Conservation (phyloP, 2,888 invertebrate species). For the Ptychoptera contaminata region DNA sequence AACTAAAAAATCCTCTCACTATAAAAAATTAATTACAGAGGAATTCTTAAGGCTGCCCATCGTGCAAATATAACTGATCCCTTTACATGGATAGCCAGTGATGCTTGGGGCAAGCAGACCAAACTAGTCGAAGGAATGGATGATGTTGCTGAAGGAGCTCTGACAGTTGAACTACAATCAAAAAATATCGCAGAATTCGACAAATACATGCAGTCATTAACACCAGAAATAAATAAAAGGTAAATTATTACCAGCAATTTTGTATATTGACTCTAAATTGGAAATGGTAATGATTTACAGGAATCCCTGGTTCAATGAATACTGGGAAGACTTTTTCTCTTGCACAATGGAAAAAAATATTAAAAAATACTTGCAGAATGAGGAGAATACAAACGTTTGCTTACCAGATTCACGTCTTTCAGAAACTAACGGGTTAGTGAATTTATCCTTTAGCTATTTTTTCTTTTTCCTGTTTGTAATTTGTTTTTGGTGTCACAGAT, state of each 20-base stretch:
- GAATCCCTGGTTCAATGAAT: conserved; percentile 62
- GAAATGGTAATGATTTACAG: too few relatives aligned
- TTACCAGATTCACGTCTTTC: conserved; percentile 31
- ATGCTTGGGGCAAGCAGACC: conserved; percentile 52
- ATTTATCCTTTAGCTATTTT: neutral
- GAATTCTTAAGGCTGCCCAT: conserved; percentile 41
- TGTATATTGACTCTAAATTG: neutral
- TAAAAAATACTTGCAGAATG: conserved; percentile 33
- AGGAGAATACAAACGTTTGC: conserved; percentile 28
- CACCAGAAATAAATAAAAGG: conserved; percentile 35
- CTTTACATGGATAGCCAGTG: conserved; percentile 49
- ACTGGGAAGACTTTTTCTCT: conserved; percentile 54
- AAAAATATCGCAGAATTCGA: conserved; percentile 46
- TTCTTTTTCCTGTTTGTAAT: neutral
- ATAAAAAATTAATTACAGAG: conserved; percentile 19
- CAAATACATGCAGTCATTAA: conserved; percentile 46
- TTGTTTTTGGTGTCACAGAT: conserved; percentile 15
- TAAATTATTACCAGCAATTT: neutral
- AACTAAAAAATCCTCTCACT: neutral
- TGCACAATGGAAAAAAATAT: conserved; percentile 35
- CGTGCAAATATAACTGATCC: conserved; percentile 33
- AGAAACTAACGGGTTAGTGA: conserved; percentile 30
- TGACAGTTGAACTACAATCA: conserved; percentile 56
- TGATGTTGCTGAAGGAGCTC: conserved; percentile 52
- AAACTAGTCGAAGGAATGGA: conserved; percentile 47